phyloP scores from a whole-genome alignment of 2,797 vertebrate species.

The Sus cebifrons region DNA sequence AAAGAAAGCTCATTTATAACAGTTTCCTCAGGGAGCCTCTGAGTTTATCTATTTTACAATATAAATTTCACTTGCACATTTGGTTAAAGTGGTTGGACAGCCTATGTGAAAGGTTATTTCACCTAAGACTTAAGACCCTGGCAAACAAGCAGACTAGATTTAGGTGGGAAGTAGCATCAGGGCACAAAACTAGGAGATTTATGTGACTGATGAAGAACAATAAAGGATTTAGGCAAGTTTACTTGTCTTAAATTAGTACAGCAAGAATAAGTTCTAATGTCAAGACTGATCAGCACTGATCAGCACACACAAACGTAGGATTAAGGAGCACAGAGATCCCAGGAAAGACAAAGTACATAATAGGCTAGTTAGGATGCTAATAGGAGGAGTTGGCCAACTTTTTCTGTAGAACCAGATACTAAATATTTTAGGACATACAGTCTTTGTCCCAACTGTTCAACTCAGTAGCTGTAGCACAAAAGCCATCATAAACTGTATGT shows the following conservation, averaged over 20 bases:
- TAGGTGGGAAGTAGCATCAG: background rate
- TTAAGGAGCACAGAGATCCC: background rate
- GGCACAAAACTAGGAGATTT: background rate
- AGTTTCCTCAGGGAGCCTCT: slow-evolving; percentile 43
- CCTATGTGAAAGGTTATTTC: background rate
- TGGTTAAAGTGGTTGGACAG: background rate
- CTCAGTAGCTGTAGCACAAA: background rate
- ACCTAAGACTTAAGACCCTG: background rate
- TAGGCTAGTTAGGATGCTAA: background rate
- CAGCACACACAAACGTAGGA: background rate
- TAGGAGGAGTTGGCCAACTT: background rate
- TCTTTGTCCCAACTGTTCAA: background rate
- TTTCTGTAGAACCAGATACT: background rate
- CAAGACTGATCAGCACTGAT: background rate
- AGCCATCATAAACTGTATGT: background rate
- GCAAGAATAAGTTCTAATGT: background rate
- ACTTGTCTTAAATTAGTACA: background rate
- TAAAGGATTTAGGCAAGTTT: background rate
- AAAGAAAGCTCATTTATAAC: slow-evolving; percentile 61
- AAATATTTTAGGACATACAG: background rate
- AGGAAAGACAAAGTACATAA: background rate
- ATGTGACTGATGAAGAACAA: background rate
- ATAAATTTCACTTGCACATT: slow-evolving; percentile 36
- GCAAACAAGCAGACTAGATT: background rate
- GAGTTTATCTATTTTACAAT: background rate